Base-by-base conservation (phyloP, 1,140 invertebrate genomes). In the Pararge aegeria region DNA sequence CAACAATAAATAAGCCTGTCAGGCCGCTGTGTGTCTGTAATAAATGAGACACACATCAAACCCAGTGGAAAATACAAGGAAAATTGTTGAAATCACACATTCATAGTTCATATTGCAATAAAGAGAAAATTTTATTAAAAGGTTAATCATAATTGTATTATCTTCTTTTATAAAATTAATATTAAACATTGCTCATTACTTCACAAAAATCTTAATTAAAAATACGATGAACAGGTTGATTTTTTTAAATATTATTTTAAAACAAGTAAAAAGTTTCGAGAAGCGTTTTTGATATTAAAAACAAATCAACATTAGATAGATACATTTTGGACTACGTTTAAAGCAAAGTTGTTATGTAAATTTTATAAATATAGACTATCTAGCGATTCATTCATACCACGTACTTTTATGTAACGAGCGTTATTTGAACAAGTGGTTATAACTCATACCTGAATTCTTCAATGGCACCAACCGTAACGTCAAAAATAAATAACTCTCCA, bases 1-100 rank as follows among this genome's bases (percentile, higher is more conserved):
- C 42, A 20, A 21, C 7, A 21, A 46, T 46, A 46, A 46, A 46
- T 46, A 19, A 46, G 18, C 10, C 16, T 46, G 42, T 46, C 42
- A 20, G 19, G 10, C 42, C 5, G 9, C 38, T 20, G 42, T 46
- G 4, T 46, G 42, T 16, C 38, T 42, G 38, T 46, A 20, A 46
- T 46, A 20, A 46, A 46, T 46, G 42, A 46, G 18, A 12, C 42
- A n/a, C 13, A 42, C 42, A 46, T 46, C 42, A 46, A 46, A 46
- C 10, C 10, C 42, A 10, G 42, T 10, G 42, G 42, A 46, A 46
- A 46, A 7, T n/a, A 20, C 42, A 10, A 4, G 7, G 42, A 12
- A 46, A 46, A 46, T n/a, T 46, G 38, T 16, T 18, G 19, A 46
- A 46, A 46, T 46, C 7, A 9, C 10, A 46, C 42, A 46, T 46